Percentiles rank a stretch among this genome's conserved stretches.
phyloP scores from a whole-genome alignment of 1,140 invertebrate species.

The Gryllus bimaculatus region DNA sequence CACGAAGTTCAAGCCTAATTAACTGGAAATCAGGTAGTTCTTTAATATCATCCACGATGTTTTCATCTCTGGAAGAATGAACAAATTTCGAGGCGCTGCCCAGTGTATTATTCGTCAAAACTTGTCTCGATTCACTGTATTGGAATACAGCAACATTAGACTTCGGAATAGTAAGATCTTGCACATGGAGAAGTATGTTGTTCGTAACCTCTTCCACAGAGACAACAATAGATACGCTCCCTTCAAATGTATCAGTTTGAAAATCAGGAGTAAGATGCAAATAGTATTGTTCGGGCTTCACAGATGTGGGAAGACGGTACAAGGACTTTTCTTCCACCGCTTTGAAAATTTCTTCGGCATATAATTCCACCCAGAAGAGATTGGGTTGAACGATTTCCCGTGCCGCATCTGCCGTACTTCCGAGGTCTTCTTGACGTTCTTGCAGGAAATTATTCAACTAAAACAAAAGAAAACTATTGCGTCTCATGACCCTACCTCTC shows the following conservation, averaged over 20 bases:
- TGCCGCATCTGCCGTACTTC: neutral
- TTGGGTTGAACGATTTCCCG: neutral
- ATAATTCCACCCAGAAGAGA: neutral
- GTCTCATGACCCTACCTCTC: too few relatives aligned
- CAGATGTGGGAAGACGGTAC: neutral
- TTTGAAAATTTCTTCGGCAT: neutral
- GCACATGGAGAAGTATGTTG: neutral
- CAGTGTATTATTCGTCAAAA: too few relatives aligned
- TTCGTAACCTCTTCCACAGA: neutral
- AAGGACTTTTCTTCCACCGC: neutral
- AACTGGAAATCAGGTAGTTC: too few relatives aligned
- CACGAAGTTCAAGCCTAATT: too few relatives aligned
- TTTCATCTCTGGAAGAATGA: too few relatives aligned
- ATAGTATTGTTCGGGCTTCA: neutral
- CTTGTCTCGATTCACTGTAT: too few relatives aligned
- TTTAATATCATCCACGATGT: too few relatives aligned
- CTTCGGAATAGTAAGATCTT: neutral
- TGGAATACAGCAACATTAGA: too few relatives aligned
- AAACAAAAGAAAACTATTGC: neutral
- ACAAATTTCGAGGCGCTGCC: too few relatives aligned
- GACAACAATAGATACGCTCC: neutral
- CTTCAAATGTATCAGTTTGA: neutral
- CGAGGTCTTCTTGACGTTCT: neutral
- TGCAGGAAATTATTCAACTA: constrained; percentile 8
- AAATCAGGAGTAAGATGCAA: neutral